Conservation (phyloP, 2,113 vertebrate species). For the Tragelaphus strepsiceros region DNA sequence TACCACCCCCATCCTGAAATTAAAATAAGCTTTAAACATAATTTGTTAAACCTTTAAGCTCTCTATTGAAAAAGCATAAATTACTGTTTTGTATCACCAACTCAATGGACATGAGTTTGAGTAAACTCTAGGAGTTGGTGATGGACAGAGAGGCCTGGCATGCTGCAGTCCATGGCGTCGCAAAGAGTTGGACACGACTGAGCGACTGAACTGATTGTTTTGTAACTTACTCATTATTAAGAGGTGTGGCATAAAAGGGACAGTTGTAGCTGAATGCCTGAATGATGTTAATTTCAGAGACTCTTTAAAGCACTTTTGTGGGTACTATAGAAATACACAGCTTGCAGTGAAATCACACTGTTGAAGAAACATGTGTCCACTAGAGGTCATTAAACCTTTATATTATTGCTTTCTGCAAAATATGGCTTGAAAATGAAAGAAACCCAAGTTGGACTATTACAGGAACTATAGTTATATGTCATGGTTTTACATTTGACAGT, state of each 20-base stretch:
- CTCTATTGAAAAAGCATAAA: background rate
- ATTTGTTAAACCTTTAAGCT: background rate
- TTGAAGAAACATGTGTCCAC: constrained; percentile 32
- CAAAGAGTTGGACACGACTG: fast-evolving
- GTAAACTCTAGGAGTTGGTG: background rate
- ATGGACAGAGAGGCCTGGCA: background rate
- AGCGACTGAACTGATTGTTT: background rate
- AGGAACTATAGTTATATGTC: background rate
- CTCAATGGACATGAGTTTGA: background rate
- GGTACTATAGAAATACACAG: background rate
- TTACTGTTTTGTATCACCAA: background rate
- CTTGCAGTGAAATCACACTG: background rate
- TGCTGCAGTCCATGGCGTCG: background rate
- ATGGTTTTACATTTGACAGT: background rate
- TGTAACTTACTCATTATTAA: background rate
- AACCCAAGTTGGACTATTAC: background rate
- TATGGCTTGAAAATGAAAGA: background rate
- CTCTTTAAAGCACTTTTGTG: background rate
- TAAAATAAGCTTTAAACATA: background rate
- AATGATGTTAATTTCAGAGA: constrained; percentile 16
- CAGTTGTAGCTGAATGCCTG: background rate
- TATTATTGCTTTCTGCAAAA: background rate
- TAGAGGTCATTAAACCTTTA: constrained; percentile 53
- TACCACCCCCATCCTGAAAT: background rate
- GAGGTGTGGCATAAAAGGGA: background rate